Percentiles rank a stretch among this genome's conserved stretches.
Conservation (phyloP, 1,140 invertebrate genomes). For the Drosophila mauritiana region DNA sequence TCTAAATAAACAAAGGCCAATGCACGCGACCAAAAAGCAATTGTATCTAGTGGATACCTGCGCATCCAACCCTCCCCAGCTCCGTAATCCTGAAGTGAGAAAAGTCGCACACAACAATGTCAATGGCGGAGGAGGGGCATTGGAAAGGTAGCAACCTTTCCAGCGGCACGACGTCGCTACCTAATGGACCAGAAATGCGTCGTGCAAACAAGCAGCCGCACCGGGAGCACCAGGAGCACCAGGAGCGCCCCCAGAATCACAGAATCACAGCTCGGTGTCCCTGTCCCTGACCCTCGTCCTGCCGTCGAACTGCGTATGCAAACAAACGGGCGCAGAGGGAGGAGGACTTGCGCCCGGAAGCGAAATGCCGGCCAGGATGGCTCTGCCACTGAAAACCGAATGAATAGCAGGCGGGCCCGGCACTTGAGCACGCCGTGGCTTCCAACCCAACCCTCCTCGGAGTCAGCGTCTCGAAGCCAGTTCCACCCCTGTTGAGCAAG, state of each 20-base stretch:
- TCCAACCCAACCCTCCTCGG: conserved; percentile 26
- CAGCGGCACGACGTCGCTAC: conserved; percentile 54
- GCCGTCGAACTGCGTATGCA: conserved; percentile 68
- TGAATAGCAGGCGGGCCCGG: conserved; percentile 47
- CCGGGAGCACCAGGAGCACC: conserved; percentile 1
- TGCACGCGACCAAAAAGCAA: conserved; percentile 61
- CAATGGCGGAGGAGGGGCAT: conserved; percentile 9
- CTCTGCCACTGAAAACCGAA: conserved; percentile 7
- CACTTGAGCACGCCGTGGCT: conserved; percentile 73
- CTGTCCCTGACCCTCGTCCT: conserved; percentile 58
- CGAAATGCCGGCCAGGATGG: conserved; percentile 57
- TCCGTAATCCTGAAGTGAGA: conserved; percentile 57
- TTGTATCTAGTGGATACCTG: conserved; percentile 72
- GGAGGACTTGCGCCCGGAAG: conserved; percentile 61
- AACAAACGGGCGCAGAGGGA: conserved; percentile 52
- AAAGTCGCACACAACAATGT: conserved; percentile 79
- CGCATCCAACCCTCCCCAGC: not conserved
- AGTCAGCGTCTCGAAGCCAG: conserved; percentile 10
- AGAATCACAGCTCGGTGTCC: conserved; percentile 23
- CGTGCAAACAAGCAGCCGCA: conserved; percentile 65
- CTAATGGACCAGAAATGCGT: conserved; percentile 82
- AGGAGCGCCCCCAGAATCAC: not conserved
- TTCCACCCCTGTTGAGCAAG: conserved; percentile 26
- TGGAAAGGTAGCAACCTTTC: conserved; percentile 40
- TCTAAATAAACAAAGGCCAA: conserved; percentile 66